These are phyloP conservation scores for Lacanobia wlatinum DNA, from an alignment of 2,888 invertebrate genomes.

Conservation along the genomic window DNA sequence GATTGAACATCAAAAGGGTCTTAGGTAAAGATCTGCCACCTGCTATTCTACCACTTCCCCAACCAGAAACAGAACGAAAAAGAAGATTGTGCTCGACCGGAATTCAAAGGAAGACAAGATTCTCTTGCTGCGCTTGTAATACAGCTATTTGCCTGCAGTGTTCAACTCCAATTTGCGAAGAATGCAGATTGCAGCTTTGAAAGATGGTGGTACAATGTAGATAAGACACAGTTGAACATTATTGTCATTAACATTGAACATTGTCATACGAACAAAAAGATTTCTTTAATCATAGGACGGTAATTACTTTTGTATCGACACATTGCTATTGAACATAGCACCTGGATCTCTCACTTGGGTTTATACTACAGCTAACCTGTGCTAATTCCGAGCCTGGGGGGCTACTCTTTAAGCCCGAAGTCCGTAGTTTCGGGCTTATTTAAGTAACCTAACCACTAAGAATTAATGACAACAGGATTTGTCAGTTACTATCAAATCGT, in stretches of 20 bases:
- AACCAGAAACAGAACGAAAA: not conserved
- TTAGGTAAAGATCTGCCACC: too few relatives aligned
- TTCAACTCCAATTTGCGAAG: constrained; percentile 17
- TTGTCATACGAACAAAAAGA: too few relatives aligned
- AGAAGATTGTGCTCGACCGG: not conserved
- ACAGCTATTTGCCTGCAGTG: constrained; percentile 24
- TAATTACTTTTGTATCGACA: not conserved
- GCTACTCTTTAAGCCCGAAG: too few relatives aligned
- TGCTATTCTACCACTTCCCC: not conserved
- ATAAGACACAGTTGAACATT: not conserved
- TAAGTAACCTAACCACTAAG: too few relatives aligned
- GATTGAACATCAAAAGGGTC: constrained; percentile 4
- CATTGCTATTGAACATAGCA: too few relatives aligned
- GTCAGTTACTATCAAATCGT: too few relatives aligned
- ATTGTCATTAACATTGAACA: not conserved
- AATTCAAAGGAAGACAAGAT: constrained; percentile 21
- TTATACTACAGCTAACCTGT: not conserved
- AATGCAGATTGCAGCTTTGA: not conserved
- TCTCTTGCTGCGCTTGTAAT: constrained; percentile 6
- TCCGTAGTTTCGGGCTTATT: too few relatives aligned
- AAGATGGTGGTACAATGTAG: not conserved
- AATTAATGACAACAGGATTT: too few relatives aligned
- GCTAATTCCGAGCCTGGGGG: not conserved
- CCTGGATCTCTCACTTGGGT: not conserved
- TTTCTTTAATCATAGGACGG: too few relatives aligned